Base-by-base conservation (phyloP, 2,113 vertebrate genomes). In the Ancistrus triradiatus region DNA sequence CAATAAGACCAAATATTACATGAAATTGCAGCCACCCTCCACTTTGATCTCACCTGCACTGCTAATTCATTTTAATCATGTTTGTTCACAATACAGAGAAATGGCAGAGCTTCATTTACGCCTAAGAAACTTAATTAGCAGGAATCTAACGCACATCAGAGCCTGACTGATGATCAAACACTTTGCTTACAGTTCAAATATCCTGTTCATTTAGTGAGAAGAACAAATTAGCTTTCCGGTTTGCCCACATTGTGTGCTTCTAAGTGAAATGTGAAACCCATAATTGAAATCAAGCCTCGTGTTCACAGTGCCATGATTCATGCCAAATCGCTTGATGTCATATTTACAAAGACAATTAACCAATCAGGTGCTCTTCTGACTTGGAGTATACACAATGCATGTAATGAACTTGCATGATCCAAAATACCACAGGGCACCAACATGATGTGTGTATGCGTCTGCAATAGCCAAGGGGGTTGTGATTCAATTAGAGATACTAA, bases 151-250 rank as follows among this genome's bases (percentile, higher is more conserved):
- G 40, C 53, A 59, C 68, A 58, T 33, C 53, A 67, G 51, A 63
- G 58, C 64, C 70, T 68, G 53, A 59, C 38, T 64, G 55, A 73
- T 59, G 66, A 63, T 73, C 70, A 73, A 68, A 73, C 59, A 68
- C 38, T 19, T 46, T 48, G 59, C 55, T 68, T 53, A 64, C 59
- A 56, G 47, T 33, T 73, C 60, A 73, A 67, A 68, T 59, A 64
- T 55, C 59, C 53, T 47, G 22, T 55, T 64, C 65, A 59, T 53
- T 68, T 64, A 64, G 38, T 42, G 44, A 44, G 5, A 44, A 68
- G 53, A 68, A 52, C 65, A 68, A 73, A 73, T 68, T 44, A 13
- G 48, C 35, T 47, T 65, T 56, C 28, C 37, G 42, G 17, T 19
- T 55, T 24, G 44, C 49, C 43, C 63, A 56, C 40, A 25, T 62